Evolutionary conservation across 2,797 vertebrate species (phyloP).

Genomic region (Karalla daura): DNA sequence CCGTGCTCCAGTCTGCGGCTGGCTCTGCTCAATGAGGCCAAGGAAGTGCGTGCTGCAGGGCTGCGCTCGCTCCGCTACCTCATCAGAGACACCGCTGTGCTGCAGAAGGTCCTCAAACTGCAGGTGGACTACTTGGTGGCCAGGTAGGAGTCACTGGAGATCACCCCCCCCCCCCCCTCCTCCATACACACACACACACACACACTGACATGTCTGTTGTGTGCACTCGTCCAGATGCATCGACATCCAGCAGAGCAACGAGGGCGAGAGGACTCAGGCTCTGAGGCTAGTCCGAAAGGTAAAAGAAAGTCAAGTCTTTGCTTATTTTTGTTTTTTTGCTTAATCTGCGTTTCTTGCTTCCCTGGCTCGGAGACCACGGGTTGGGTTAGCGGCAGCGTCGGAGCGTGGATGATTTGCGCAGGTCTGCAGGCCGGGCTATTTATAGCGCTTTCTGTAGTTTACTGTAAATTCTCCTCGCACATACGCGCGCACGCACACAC

Average conservation of each 20-base stretch:
- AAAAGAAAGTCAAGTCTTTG: slow-evolving; percentile 52
- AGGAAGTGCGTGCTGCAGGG: slow-evolving; percentile 97
- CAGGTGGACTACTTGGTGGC: slow-evolving; percentile 99
- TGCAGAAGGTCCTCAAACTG: slow-evolving; percentile 96
- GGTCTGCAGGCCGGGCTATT: slow-evolving; percentile 66
- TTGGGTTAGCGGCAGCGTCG: slow-evolving; percentile 46
- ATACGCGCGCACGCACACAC: slow-evolving; percentile 12
- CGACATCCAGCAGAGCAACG: slow-evolving; percentile 99
- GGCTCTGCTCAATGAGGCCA: slow-evolving; percentile 97
- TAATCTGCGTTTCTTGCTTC: too few relatives aligned
- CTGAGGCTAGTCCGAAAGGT: slow-evolving; percentile 98
- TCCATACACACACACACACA: background rate
- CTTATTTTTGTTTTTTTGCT: too few relatives aligned
- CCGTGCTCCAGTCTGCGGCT: slow-evolving; percentile 94
- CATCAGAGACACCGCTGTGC: slow-evolving; percentile 92
- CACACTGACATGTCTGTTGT: slow-evolving; percentile 4
- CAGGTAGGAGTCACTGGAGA: too few relatives aligned
- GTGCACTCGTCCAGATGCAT: slow-evolving; percentile 88
- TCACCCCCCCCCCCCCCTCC: too few relatives aligned
- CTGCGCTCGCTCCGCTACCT: slow-evolving; percentile 96
- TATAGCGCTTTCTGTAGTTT: slow-evolving; percentile 74
- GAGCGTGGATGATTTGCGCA: slow-evolving; percentile 43
- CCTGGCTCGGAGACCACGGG: too few relatives aligned
- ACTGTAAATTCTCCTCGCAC: slow-evolving; percentile 72
- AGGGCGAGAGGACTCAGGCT: slow-evolving; percentile 98